phyloP scores from a whole-genome alignment of 2,113 vertebrate genomes.

The Ginglymostoma cirratum region DNA sequence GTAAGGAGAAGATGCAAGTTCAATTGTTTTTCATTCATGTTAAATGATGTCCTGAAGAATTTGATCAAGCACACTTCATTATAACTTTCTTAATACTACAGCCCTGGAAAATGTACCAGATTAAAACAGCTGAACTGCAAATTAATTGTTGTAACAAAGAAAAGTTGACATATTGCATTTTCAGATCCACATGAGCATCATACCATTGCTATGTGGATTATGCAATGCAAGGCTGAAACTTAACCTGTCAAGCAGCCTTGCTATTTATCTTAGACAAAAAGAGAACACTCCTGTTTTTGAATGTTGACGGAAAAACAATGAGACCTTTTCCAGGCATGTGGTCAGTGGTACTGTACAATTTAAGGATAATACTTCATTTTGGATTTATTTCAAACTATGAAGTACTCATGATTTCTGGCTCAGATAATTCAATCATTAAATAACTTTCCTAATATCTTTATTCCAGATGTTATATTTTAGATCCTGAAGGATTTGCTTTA shows the following conservation, averaged over 20 bases:
- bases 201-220: neutral
- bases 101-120: neutral
- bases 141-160: neutral
- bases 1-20: too few relatives aligned
- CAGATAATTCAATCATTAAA: neutral
- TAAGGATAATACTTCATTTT: neutral
- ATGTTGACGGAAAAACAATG: neutral
- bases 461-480: conserved; percentile 4
- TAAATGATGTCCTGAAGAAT: neutral
- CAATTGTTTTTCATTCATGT: neutral
- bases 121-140: neutral
- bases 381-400: conserved; percentile 1
- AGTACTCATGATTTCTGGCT: neutral
- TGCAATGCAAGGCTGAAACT: neutral
- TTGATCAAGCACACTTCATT: neutral
- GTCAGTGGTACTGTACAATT: neutral
- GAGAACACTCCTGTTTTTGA: neutral
- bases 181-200: neutral
- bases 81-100: neutral
- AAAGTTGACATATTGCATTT: neutral
- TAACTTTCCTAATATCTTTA: neutral
- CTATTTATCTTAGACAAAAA: neutral
- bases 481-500: neutral
- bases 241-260: neutral
- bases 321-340: neutral